Evolutionary conservation across 2,888 invertebrate species (phyloP), one percentile per base, ranked within the genome.

Genomic region (Diaperis boleti): DNA sequence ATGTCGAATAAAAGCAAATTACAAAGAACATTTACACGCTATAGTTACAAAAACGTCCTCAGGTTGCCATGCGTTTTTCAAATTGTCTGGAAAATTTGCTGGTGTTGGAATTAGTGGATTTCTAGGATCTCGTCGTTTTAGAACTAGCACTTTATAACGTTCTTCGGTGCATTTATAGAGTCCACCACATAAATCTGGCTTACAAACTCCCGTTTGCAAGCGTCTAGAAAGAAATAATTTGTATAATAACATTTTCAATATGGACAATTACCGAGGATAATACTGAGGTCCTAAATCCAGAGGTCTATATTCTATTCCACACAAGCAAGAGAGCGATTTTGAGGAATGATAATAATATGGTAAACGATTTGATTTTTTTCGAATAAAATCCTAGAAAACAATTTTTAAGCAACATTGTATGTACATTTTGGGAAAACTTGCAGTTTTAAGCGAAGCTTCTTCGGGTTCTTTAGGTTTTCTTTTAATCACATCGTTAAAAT

Each of bases 1-100:
- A 33, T 33, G 13, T 10, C 11, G 20, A 47, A n/a, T n/a, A n/a
- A n/a, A n/a, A 3, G 17, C 18, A 55, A 37, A 22, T 41, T 42
- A 54, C 17, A 55, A 31, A 22, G 68, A 45, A 69, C 83, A 83
- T 62, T 79, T 75, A 64, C 83, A 83, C n/a, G 78, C 80, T 1
- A 82, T 80, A 1, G 76, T 76, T 4, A 82, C 75, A 3, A 69
- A 68, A 6, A 78, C 62, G 1, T 66, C 64, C 68, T 78, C 79
- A 3, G 77, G 69, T 3, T 72, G 71, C 81, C 82, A 83, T 10
- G 69, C 62, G 22, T 76, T 74, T 42, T 73, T 72, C 4, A 82
- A 65, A n/a, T 65, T 68, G 37, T 75, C 76, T 2, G 81, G 79
- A 8, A 79, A 65, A 3, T 62, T 47, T 3, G 62, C 47, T 1